Conservation (phyloP, 2,888 invertebrate species). For the Cataglyphis rosenhaueri region DNA sequence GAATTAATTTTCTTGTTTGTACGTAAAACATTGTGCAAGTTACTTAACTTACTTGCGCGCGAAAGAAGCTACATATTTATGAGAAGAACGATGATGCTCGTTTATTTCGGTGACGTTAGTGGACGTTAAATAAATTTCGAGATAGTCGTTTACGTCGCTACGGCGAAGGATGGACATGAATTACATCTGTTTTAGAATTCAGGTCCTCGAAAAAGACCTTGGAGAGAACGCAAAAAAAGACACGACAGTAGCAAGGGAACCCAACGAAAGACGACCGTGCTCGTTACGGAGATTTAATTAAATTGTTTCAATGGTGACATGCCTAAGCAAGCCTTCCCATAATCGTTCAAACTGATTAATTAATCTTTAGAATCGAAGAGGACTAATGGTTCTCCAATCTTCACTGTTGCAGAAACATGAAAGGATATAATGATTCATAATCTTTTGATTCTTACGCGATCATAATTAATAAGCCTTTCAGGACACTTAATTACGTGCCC, state of each 20-base stretch:
- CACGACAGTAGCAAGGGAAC: not conserved
- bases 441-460: conserved; percentile 34
- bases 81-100: conserved; percentile 31
- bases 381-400: conserved; percentile 27
- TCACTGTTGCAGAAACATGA: conserved; percentile 25
- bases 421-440: conserved; percentile 48
- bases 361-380: conserved; percentile 63
- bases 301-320: conserved; percentile 71
- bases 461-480: conserved; percentile 56
- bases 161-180: conserved; percentile 30
- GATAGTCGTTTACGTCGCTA: conserved; percentile 37
- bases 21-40: not conserved
- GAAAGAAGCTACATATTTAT: conserved; percentile 38
- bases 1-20: not conserved
- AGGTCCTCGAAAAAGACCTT: conserved; percentile 15
- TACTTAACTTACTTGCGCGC: conserved; percentile 7
- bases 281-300: conserved; percentile 65
- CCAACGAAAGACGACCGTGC: conserved; percentile 24
- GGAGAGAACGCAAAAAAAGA: not conserved
- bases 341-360: conserved; percentile 79
- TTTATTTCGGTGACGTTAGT: conserved; percentile 41
- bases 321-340: conserved; percentile 66
- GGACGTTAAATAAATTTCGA: conserved; percentile 49
- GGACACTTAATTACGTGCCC: conserved; percentile 44
- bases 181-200: conserved; percentile 52